A percentile compares a stretch with the other conserved stretches of the same genome.
phyloP scores from a whole-genome alignment of 30 jellyfish, hydroid and myxozoan species.

The Nemopilema nomurai region DNA sequence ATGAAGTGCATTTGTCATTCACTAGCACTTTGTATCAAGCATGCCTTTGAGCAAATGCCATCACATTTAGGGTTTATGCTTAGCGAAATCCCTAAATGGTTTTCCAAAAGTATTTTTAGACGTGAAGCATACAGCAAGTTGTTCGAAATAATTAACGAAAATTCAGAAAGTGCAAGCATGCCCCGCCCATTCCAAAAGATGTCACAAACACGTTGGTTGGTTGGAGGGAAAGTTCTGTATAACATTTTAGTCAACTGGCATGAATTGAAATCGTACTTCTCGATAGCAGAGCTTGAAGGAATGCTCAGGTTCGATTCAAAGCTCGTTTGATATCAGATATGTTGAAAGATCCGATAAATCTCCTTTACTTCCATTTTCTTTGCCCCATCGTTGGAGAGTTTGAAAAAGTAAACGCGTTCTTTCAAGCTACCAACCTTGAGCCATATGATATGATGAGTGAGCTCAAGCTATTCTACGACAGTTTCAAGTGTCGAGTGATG shows the following conservation, averaged over 20 bases:
- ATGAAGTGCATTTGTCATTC: slow-evolving; percentile 79
- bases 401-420: slow-evolving; percentile 60
- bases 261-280: slow-evolving; percentile 58
- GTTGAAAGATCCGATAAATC: slow-evolving; percentile 45
- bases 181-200: slow-evolving; percentile 74
- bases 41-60: slow-evolving; percentile 66
- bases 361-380: slow-evolving; percentile 42
- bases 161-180: slow-evolving; percentile 46
- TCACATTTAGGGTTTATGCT: slow-evolving; percentile 54
- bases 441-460: slow-evolving; percentile 41
- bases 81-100: slow-evolving; percentile 63
- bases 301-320: slow-evolving; percentile 42
- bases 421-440: slow-evolving; percentile 62
- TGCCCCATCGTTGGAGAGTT: slow-evolving; percentile 59
- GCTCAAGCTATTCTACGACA: slow-evolving; percentile 37
- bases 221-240: slow-evolving; percentile 62
- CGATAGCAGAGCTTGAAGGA: slow-evolving; percentile 57
- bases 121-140: slow-evolving; percentile 68
- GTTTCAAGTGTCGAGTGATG: slow-evolving; percentile 30
- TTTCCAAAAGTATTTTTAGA: slow-evolving; percentile 38
- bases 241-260: slow-evolving; percentile 63
- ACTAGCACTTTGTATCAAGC: slow-evolving; percentile 61
- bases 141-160: slow-evolving; percentile 43
- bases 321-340: slow-evolving; percentile 52
- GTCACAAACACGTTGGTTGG: slow-evolving; percentile 69